Evolutionary conservation across 2,113 vertebrate genomes (phyloP).

Genomic region (Trogon surrucura): DNA sequence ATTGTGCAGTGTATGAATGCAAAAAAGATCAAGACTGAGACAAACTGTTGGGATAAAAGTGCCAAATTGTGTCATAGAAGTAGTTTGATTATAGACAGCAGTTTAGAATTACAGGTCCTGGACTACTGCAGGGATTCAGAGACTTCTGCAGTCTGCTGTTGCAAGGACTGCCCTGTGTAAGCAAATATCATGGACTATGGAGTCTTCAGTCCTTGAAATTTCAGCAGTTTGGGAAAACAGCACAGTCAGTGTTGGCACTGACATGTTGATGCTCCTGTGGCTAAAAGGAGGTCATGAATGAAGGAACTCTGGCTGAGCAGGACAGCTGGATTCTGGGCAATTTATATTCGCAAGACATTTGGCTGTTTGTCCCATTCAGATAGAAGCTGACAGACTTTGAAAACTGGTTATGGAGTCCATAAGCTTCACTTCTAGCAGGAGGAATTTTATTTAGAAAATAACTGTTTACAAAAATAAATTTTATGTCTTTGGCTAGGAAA

Average conservation of each 20-base stretch:
- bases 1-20: background rate
- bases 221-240: background rate
- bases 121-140: background rate
- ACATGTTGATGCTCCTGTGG: rapidly evolving
- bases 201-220: background rate
- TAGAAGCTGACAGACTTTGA: background rate
- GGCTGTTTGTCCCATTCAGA: background rate
- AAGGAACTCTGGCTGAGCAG: background rate
- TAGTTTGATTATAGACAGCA: background rate
- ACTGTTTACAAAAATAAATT: background rate
- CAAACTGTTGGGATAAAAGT: background rate
- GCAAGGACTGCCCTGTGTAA: background rate
- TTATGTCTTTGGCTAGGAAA: background rate
- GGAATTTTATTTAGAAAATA: background rate
- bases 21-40: background rate
- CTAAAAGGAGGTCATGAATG: background rate
- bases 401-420: background rate
- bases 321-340: background rate
- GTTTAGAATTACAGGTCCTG: background rate
- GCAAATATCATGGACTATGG: background rate
- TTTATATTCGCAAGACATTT: background rate
- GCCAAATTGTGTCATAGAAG: background rate
- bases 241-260: rapidly evolving
- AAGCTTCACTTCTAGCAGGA: background rate
- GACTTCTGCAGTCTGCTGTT: background rate